Base-by-base conservation (phyloP, 2,113 vertebrate genomes). In the Passer montanus region DNA sequence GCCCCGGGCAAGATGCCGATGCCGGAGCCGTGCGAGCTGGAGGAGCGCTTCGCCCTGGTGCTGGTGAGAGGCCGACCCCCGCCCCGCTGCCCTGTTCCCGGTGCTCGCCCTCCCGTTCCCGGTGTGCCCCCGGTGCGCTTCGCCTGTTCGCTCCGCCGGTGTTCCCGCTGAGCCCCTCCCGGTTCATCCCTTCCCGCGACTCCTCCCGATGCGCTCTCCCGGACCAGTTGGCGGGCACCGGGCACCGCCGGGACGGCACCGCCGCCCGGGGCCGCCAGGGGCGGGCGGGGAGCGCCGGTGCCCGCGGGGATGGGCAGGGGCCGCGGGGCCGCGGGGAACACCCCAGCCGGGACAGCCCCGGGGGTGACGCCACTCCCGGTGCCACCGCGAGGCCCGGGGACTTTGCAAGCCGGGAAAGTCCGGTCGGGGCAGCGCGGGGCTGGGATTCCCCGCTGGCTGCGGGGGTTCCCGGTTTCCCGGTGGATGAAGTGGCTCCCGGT, bases 1-100 rank as follows among this genome's bases (percentile, higher is more conserved):
- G 98, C 98, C 96, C 98, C 99, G 30, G 98, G 99, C 56, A 99
- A 99, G 97, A 98, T 99, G 91, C 99, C 99, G 81, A 99, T 99
- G 99, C 99, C 99, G n/a, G 99, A 99, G 88, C 98, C 98, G 83
- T 98, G 98, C 66, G 99, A 99, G 96, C 97, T 99, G 97, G 99
- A 99, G 97, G 99, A 99, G 97, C 98, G 99, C 56, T 99, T 99
- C 97, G 98, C 99, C 55, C 95, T 99, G 88, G 99, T 99, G 97
- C 96, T 99, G 99, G 99, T 99, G 85, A 99, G 99, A 89, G 64
- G 79, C 11, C 63, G 80, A 87, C 80, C 87, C 87, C 43, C 69
- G 46, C 24, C 16, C 63, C 27, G 7, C 13, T 47, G 10, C 53
- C 27, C 22, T 1, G 39, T 39, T 77, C 22, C 47, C 84, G 47